Conservation (phyloP, 2,888 invertebrate genomes). For the Megamerina dolium region DNA sequence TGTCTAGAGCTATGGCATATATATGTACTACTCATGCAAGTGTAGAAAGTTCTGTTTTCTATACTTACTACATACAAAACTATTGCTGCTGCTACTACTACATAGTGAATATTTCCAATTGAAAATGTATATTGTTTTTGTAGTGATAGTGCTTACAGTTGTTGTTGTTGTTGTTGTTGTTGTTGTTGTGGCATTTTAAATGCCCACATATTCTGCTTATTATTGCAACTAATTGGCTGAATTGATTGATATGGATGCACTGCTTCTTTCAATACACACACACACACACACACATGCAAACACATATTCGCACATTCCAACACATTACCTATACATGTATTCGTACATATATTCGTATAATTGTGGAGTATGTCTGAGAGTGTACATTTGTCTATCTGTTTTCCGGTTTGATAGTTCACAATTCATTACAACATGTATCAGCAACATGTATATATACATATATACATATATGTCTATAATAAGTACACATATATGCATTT, state of each 20-base stretch:
- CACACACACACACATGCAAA: too few species aligned
- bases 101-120: too few species aligned
- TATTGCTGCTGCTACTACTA: not conserved
- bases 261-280: too few species aligned
- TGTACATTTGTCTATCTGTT: not conserved
- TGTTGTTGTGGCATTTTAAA: constrained; percentile 9
- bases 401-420: not conserved
- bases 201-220: constrained; percentile 23
- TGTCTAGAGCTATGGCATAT: too few species aligned
- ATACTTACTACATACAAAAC: not conserved
- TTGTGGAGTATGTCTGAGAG: not conserved
- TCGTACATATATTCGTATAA: not conserved
- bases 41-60: too few species aligned
- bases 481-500: too few species aligned
- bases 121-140: too few species aligned
- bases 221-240: constrained; percentile 32
- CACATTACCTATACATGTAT: too few species aligned
- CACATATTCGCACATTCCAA: too few species aligned
- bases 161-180: too few species aligned
- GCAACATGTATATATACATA: constrained; percentile 2
- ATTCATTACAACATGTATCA: not conserved
- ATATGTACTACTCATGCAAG: not conserved
- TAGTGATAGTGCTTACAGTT: too few species aligned
- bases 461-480: not conserved
- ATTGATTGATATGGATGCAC: constrained; percentile 26